Evolutionary conservation across 2,797 vertebrate genomes (phyloP), one percentile per base, ranked within the genome.

Genomic region (Capromys pilorides): DNA sequence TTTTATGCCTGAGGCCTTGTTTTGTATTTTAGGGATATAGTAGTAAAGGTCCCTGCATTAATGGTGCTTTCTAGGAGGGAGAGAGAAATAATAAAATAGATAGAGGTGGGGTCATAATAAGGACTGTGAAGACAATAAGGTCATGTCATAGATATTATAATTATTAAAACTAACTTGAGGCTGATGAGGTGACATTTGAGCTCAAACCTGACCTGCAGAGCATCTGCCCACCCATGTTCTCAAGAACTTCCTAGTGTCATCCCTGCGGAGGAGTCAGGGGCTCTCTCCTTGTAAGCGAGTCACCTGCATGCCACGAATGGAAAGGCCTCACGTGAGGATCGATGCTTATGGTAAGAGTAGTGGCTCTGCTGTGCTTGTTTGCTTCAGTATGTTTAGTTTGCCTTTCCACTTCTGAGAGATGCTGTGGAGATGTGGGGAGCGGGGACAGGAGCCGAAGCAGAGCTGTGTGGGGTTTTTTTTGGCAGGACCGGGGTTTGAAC

Each of bases 311-410:
- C 57, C 59, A 12, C 19, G 45, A 64, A 75, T 67, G 82, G 21
- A 49, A 92, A 67, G 57, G 36, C 66, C 71, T n/a, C 71, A 33
- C 22, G 64, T 19, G 1, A 14, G 54, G 49, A 19, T 71, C 51
- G 21, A 67, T 67, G 36, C 28, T 24, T 39, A 45, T 11, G n/a
- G 67, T 77, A 67, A 78, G 66, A 14, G 24, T 33, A 57, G 36
- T 81, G 62, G 69, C n/a, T 80, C 94, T 54, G 83, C 10, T n/a
- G 92, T 86, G 61, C 14, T 54, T 49, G 36, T 88, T 89, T 91
- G 66, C 75, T 51, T 59, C 2, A 86, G 49, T 90, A 5, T 78
- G n/a, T 93, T 93, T 73, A 28, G 28, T 73, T 87, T 90, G 54
- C 18, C 19, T 83, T 91, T 89, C 88, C 13, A 54, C 80, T 81